Percentiles rank a stretch among this genome's conserved stretches.
These are phyloP conservation scores for Orbicella faveolata DNA, from an alignment of 64 coral and sea anemone genomes.

Conservation along the genomic window DNA sequence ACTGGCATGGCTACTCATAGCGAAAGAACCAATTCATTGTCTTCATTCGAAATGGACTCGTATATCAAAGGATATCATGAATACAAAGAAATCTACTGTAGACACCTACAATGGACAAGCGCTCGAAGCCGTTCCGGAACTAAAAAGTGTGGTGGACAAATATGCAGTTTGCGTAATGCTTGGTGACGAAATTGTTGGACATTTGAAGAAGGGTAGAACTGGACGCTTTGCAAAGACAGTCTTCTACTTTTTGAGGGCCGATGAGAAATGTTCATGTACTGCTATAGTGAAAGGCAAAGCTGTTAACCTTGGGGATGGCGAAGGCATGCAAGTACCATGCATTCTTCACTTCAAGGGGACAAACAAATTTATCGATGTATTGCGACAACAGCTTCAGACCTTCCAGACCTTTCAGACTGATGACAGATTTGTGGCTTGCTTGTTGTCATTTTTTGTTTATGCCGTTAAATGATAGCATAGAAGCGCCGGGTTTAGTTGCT, in stretches of 20 bases:
- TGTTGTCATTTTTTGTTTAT: no score
- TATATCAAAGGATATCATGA: conserved; percentile 61
- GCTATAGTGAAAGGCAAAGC: conserved; percentile 47
- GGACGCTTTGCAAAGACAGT: no score
- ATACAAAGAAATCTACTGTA: conserved; percentile 43
- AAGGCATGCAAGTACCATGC: conserved; percentile 57
- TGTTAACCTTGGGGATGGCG: conserved; percentile 39
- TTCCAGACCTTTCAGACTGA: background rate
- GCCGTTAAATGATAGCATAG: no score
- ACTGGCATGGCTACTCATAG: conserved; percentile 53
- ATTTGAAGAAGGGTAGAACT: no score
- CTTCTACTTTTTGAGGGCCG: background rate
- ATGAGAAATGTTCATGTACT: conserved; percentile 34
- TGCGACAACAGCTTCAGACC: conserved; percentile 44
- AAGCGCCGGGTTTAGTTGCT: no score
- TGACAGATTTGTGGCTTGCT: no score
- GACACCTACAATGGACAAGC: conserved; percentile 48
- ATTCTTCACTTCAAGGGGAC: conserved; percentile 11
- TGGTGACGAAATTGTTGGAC: no score
- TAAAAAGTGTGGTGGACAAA: conserved; percentile 41
- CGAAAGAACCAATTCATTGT: conserved; percentile 56
- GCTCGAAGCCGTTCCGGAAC: conserved; percentile 36
- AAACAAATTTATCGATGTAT: conserved; percentile 54
- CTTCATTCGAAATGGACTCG: conserved; percentile 61
- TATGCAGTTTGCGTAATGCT: conserved; percentile 43